Evolutionary conservation across 2,797 vertebrate genomes (phyloP), one percentile per base, ranked within the genome.

Genomic region (Euthynnus affinis): DNA sequence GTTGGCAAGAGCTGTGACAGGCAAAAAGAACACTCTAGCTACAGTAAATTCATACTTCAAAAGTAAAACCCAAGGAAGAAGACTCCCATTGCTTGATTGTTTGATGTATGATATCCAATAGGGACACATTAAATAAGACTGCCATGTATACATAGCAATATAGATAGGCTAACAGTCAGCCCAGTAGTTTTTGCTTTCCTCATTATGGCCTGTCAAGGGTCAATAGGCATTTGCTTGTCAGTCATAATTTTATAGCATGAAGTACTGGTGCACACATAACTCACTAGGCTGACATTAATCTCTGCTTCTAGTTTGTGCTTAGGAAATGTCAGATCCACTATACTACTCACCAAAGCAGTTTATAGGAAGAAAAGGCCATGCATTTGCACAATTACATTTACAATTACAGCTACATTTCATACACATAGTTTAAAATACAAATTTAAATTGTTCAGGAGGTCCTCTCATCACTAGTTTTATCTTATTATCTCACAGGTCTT

Each of bases 171-270:
- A 18, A 32, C 20, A 22, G 25, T 46, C 55, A 12, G 25, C n/a
- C n/a, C 32, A 6, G n/a, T 52, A 20, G 56, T 9, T 52, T 6
- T 10, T 23, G 13, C 44, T 34, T 17, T 53, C 14, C 25, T 57
- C 8, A 9, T 49, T 22, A 25, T 56, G 6, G 9, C 10, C 20
- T 52, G 5, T 18, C 34, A 10, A 69, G 25, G 29, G 20, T 64
- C 14, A 32, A 14, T 10, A 44, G 5, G 29, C 6, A 27, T 22
- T 51, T 52, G 13, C 15, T 49, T 13, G 9, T 3, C 20, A 48
- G 27, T 74, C 27, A 68, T 64, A 56, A 63, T 15, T 48, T 32
- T 18, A 42, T 40, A 49, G 25, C 29, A 49, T 49, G 18, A 49
- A 22, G 27, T 13, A 40, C 25, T 37, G 46, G 6, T 18, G n/a